Percentiles rank a stretch among this genome's conserved stretches.
phyloP scores from a whole-genome alignment of 1,140 invertebrate species.

The Argopecten irradians region DNA sequence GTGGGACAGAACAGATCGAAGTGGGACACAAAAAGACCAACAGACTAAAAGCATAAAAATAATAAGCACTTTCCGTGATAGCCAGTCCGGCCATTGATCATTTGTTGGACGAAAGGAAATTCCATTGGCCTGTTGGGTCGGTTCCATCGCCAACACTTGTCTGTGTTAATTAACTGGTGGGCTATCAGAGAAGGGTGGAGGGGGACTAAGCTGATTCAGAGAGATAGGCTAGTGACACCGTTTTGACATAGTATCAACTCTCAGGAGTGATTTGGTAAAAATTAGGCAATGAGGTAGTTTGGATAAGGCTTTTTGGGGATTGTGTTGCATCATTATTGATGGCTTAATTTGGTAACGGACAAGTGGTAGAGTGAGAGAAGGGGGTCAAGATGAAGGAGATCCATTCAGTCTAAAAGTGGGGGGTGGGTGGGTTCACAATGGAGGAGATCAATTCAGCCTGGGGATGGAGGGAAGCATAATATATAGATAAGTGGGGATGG shows the following conservation, averaged over 20 bases:
- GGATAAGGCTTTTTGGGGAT: too few relatives aligned
- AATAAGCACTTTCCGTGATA: slow-evolving; percentile 3
- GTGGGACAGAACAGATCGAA: not conserved
- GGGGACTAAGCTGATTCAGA: not conserved
- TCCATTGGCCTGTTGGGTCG: not conserved
- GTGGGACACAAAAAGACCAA: not conserved
- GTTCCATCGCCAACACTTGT: not conserved
- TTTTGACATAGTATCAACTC: not conserved
- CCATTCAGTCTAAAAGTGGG: not conserved
- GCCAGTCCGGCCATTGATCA: slow-evolving; percentile 7
- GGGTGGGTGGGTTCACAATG: too few relatives aligned
- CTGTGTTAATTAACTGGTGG: not conserved
- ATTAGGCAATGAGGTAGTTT: not conserved
- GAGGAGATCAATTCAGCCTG: too few relatives aligned
- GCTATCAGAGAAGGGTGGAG: not conserved
- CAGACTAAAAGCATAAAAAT: slow-evolving; percentile 12
- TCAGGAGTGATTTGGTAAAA: not conserved
- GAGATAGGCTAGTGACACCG: not conserved
- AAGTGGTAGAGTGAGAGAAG: too few relatives aligned
- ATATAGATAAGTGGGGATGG: not conserved
- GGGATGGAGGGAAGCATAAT: too few relatives aligned
- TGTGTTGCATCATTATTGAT: too few relatives aligned
- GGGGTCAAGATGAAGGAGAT: not conserved
- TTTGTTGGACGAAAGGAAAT: not conserved
- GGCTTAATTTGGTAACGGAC: too few relatives aligned